Base-by-base conservation (phyloP, 2,888 invertebrate genomes). In the Rugalucina vietnamica region DNA sequence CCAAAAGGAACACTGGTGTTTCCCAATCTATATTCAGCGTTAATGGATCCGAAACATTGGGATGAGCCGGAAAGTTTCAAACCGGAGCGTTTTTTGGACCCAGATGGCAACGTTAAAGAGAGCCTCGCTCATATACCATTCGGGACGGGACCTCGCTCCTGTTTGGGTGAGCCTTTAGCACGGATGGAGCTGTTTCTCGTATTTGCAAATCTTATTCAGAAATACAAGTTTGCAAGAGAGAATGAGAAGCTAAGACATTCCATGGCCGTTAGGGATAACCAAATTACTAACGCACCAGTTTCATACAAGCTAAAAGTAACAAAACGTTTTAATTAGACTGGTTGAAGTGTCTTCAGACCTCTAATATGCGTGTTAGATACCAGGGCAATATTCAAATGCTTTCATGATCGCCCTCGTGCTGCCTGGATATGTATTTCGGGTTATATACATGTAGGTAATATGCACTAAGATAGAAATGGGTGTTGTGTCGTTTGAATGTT, bases 11-110 rank as follows among this genome's bases (percentile, higher is more conserved):
- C 89, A 8, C 75, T 91, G 37, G 83, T 93, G 0, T 79, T 91
- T 24, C 88, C 90, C n/a, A 91, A 90, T 78, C 34, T 92, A 0
- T 77, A 87, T 49, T 90, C 92, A 0, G 88, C 89, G 0, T 90
- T 91, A 82, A 78, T 82, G 70, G 92, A 88, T 65, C 82, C 89
- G 0, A 84, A 85, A 29, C 79, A 90, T 74, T 92, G 90, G 88
- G 85, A 88, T 12, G 87, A 89, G 32, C 91, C 92, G 18, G 85
- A 88, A 14, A 73, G 70, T 10, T 93, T 93, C 79, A 84, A 74
- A 29, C 93, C 93, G 10, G 92, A 92, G 54, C 8, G 54, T 5
- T 54, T 54, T 54, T n/a, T 54, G n/a, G n/a, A 54, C 54, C 4
- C 12, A 54, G n/a, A 24, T n/a, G 54, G 54, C 12, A 54, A 54